Conservation (phyloP, 2,888 invertebrate species). For the Callyntrura guangdongensis region DNA sequence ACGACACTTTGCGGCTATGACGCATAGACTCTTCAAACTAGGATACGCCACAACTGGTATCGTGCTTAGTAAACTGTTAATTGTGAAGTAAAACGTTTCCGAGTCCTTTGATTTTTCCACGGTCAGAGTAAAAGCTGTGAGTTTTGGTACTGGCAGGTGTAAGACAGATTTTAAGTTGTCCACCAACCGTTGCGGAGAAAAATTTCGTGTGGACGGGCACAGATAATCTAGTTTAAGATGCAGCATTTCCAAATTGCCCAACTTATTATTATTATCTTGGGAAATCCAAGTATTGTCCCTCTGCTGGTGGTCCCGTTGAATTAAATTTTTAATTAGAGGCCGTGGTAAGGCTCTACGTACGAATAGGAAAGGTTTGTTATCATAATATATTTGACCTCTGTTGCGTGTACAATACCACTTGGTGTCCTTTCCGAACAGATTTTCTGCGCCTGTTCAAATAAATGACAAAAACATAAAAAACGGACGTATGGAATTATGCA, state of each 20-base stretch:
- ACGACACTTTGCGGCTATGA: slow-evolving; percentile 43
- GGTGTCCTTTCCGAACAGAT: slow-evolving; percentile 19
- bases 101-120: slow-evolving; percentile 53
- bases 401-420: not conserved
- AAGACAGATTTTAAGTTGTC: slow-evolving; percentile 56
- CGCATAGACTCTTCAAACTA: slow-evolving; percentile 32
- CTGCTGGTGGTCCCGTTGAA: not conserved
- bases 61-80: slow-evolving; percentile 33
- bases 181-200: slow-evolving; percentile 46
- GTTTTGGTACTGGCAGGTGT: slow-evolving; percentile 37
- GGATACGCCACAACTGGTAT: slow-evolving; percentile 58
- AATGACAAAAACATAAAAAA: not conserved
- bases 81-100: slow-evolving; percentile 71
- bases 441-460: not conserved
- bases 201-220: slow-evolving; percentile 43
- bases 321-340: not conserved
- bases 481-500: not conserved
- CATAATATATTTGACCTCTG: too few species aligned
- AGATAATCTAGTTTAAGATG: slow-evolving; percentile 66
- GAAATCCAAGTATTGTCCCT: too few species aligned
- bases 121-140: slow-evolving; percentile 6
- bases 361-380: not conserved
- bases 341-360: slow-evolving; percentile 1
- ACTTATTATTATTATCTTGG: not conserved
- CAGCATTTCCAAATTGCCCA: slow-evolving; percentile 45